Conservation (phyloP, 2,888 invertebrate genomes). For the Xanthia togata region DNA sequence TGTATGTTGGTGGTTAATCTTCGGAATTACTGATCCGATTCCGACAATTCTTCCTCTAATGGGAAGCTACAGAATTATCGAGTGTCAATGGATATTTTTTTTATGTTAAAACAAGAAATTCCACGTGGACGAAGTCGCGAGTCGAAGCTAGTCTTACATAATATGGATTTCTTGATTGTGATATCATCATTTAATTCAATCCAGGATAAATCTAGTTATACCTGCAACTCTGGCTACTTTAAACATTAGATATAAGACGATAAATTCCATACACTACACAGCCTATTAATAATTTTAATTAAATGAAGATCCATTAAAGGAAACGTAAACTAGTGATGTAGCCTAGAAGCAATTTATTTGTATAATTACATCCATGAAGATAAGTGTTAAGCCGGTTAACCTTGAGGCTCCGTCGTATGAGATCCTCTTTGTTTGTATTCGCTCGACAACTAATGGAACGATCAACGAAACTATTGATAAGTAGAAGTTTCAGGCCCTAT, state of each 20-base stretch:
- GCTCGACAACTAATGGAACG: conserved; percentile 51
- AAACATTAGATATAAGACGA: conserved; percentile 13
- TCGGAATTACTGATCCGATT: too few relatives aligned
- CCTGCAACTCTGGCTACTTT: not conserved
- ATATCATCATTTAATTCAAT: conserved; percentile 5
- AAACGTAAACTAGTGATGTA: conserved; percentile 48
- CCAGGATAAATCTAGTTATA: not conserved
- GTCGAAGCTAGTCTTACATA: too few relatives aligned
- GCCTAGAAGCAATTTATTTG: conserved; percentile 64
- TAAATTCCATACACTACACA: conserved; percentile 27
- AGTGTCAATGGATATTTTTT: too few relatives aligned
- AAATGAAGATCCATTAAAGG: conserved; percentile 52
- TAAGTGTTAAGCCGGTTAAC: conserved; percentile 56
- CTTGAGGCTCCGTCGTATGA: conserved; percentile 58
- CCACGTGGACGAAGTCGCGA: too few relatives aligned
- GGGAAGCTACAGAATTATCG: too few relatives aligned
- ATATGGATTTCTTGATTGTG: not conserved
- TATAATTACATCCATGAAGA: conserved; percentile 61
- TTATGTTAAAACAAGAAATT: too few relatives aligned
- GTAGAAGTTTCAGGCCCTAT: conserved; percentile 42
- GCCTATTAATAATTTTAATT: conserved; percentile 42
- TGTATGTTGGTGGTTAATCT: too few relatives aligned
- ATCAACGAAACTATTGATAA: conserved; percentile 49
- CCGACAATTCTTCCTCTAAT: too few relatives aligned
- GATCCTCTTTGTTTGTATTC: conserved; percentile 62